phyloP scores from a whole-genome alignment of 2,113 vertebrate genomes.

The Octodon degus region DNA sequence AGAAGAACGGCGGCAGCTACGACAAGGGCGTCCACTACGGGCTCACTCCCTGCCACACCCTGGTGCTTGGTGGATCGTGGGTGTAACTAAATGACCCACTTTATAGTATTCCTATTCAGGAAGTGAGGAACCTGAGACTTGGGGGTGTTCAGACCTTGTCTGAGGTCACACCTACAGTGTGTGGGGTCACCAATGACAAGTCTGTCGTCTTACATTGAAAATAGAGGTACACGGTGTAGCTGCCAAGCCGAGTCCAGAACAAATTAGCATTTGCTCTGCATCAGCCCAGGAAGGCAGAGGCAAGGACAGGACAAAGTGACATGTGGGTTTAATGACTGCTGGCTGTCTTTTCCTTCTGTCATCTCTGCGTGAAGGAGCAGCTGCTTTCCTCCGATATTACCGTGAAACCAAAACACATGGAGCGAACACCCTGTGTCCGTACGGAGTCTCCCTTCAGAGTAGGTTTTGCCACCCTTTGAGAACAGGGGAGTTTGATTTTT shows the following conservation, averaged over 20 bases:
- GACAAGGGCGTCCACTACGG: not conserved
- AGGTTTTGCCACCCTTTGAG: slow-evolving; percentile 20
- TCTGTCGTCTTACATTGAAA: not conserved
- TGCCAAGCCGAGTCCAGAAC: not conserved
- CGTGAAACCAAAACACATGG: not conserved
- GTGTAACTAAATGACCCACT: not conserved
- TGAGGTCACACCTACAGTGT: not conserved
- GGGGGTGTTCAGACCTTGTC: not conserved
- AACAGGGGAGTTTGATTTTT: slow-evolving; percentile 3
- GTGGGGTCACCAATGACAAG: not conserved
- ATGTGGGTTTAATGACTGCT: not conserved
- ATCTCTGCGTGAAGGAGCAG: not conserved
- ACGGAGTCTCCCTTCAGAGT: slow-evolving; percentile 21
- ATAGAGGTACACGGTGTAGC: not conserved
- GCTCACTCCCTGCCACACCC: not conserved
- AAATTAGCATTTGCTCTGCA: not conserved
- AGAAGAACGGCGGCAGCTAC: not conserved
- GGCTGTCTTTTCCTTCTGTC: not conserved
- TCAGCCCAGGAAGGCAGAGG: not conserved
- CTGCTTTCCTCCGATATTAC: not conserved
- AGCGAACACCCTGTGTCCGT: not conserved
- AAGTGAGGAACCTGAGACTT: not conserved
- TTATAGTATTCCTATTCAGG: not conserved
- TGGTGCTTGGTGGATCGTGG: not conserved
- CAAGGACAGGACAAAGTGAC: not conserved